These are phyloP conservation scores for Zygaena filipendulae DNA, from an alignment of 2,888 invertebrate genomes.

Conservation along the genomic window DNA sequence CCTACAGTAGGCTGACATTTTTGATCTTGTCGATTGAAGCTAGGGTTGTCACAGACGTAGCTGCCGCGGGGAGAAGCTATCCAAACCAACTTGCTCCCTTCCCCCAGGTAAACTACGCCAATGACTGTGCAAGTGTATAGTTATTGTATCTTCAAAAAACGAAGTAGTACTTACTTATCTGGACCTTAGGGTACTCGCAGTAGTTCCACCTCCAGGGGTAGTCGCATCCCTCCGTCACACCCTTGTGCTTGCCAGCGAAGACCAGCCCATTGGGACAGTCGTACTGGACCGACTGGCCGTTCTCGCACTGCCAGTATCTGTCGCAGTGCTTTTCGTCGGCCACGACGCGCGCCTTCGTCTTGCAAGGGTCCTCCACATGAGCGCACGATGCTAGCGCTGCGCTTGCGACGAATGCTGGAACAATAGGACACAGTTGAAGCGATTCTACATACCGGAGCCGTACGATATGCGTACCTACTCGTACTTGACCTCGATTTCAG, in stretches of 20 bases:
- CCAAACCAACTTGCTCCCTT: too few species aligned
- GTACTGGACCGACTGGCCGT: conserved; percentile 83
- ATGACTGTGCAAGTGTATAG: too few species aligned
- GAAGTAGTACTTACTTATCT: conserved; percentile 79
- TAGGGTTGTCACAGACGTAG: too few species aligned
- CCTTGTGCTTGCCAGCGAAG: conserved; percentile 88
- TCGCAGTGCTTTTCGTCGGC: conserved; percentile 83
- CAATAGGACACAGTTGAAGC: too few species aligned
- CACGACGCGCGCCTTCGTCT: conserved; percentile 79
- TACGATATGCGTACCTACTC: too few species aligned
- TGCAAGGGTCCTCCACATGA: conserved; percentile 81
- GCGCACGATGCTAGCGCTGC: conserved; percentile 31
- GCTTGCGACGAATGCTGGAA: conserved; percentile 36
- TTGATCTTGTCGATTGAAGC: too few species aligned
- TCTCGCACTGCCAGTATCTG: conserved; percentile 88
- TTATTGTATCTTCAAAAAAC: too few species aligned
- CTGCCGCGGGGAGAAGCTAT: too few species aligned
- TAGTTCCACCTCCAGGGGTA: conserved; percentile 91
- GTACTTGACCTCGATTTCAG: too few species aligned
- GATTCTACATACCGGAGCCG: too few species aligned
- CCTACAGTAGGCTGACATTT: too few species aligned
- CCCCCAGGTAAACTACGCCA: too few species aligned
- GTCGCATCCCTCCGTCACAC: conserved; percentile 90
- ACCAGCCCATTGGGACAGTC: conserved; percentile 93
- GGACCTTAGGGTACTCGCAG: conserved; percentile 74